Evolutionary conservation across 2,113 vertebrate species (phyloP), one percentile per base, ranked within the genome.

Genomic region (Craseonycteris thonglongyai): DNA sequence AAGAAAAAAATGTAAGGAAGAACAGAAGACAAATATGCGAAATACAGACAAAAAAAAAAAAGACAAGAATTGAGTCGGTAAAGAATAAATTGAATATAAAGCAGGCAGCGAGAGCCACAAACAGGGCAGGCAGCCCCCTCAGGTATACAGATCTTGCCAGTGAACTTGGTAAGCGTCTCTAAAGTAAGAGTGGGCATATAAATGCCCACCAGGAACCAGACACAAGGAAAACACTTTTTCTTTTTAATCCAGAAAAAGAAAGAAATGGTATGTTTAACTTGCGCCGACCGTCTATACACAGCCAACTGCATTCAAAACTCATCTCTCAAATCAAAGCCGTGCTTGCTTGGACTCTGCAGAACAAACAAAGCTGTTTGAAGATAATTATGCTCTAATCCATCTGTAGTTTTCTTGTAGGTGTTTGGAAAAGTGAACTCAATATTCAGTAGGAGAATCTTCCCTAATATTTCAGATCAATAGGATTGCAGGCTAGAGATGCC

Each of bases 281-380:
- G 30, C 84, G 95, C 72, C 40, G 47, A 85, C 54, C 74, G 7
- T 74, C 83, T 82, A 33, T 42, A n/a, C 18, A 18, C 81, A 76
- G 88, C 97, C 96, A 95, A 95, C 78, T 93, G 83, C 38, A n/a
- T 96, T 96, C 95, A 88, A 96, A 90, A 72, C 87, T 78, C 74
- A 78, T 91, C 97, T 97, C 94, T 93, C 87, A 90, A 96, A 97
- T 96, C 84, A 93, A 96, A 97, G 82, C 94, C 96, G 85, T 45
- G 91, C 95, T 95, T 87, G 91, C 95, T 95, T 96, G 85, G 93
- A 75, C 87, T 68, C 65, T 40, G n/a, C 1, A 72, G 69, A 88
- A 94, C 85, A 97, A 97, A 89, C 74, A 97, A 96, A 95, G 92
- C 96, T 97, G 47, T 94, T 94, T 56, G 92, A 82, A 88, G 88